Percentiles rank a stretch among this genome's conserved stretches.
Conservation (phyloP, 2,797 vertebrate species). For the Nothura maculosa region DNA sequence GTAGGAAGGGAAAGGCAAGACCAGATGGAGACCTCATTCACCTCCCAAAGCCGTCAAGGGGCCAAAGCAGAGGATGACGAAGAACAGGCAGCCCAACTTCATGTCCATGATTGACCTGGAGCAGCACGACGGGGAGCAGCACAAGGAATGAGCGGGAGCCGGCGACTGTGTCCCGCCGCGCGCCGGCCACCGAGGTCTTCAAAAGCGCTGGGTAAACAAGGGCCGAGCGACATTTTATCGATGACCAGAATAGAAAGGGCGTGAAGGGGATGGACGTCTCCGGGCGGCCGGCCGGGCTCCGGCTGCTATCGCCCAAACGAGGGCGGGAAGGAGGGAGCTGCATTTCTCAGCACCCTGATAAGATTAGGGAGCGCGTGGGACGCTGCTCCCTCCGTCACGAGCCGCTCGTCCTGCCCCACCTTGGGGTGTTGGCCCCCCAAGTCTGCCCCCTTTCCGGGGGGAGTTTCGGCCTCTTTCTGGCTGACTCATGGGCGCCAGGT, state of each 20-base stretch:
- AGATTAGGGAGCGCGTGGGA: not conserved
- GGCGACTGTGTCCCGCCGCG: fast-evolving
- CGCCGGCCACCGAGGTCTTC: not conserved
- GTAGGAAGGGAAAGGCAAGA: not conserved
- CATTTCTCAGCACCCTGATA: not conserved
- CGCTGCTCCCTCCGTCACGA: no score
- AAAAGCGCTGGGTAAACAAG: not conserved
- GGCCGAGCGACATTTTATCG: not conserved
- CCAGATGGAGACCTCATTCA: not conserved
- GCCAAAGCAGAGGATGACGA: fast-evolving
- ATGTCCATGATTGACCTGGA: no score
- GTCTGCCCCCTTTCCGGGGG: not conserved
- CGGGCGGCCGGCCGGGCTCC: fast-evolving
- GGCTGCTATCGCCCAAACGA: not conserved
- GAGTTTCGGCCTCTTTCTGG: no score
- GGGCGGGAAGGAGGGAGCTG: not conserved
- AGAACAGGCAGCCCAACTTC: not conserved
- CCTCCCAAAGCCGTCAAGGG: not conserved
- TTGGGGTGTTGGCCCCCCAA: not conserved
- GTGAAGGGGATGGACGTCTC: not conserved
- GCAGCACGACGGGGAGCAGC: fast-evolving
- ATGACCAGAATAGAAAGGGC: not conserved
- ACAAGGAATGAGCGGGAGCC: not conserved
- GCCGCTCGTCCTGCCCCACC: not conserved
- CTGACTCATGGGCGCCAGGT: not conserved